Percentiles rank a stretch among this genome's conserved stretches.
Evolutionary conservation across 2,797 vertebrate genomes (phyloP).

Genomic region (Ctenochaetus hawaiiensis): DNA sequence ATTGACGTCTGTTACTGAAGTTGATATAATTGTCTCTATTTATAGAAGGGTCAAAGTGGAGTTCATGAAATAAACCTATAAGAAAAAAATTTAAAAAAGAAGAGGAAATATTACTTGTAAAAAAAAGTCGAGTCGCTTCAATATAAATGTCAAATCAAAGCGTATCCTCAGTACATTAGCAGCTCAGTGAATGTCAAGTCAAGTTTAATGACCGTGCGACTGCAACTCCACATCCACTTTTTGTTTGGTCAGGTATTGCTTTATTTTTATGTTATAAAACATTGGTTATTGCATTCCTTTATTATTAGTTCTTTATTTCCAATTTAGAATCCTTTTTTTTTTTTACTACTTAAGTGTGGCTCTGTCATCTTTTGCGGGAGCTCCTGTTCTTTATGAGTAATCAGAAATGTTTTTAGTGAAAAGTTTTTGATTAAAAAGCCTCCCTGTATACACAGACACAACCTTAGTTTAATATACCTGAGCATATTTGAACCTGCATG

Average conservation of each 20-base stretch:
- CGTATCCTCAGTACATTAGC: conserved; percentile 34
- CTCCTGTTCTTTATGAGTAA: neutral
- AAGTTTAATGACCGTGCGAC: conserved; percentile 38
- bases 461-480: conserved; percentile 3
- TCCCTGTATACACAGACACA: neutral
- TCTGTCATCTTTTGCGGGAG: neutral
- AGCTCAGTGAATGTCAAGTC: conserved; percentile 48
- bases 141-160: conserved; percentile 56
- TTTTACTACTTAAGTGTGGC: neutral
- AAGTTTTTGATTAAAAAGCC: conserved; percentile 3
- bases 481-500: neutral
- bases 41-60: neutral
- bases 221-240: conserved; percentile 7
- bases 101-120: conserved; percentile 21
- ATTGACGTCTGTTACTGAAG: conserved; percentile 18
- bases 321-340: conserved; percentile 8
- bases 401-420: neutral
- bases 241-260: conserved; percentile 40
- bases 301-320: neutral
- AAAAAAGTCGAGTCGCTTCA: conserved; percentile 11
- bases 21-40: conserved; percentile 21
- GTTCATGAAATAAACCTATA: conserved; percentile 14
- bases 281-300: conserved; percentile 20
- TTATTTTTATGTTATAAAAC: conserved; percentile 32
- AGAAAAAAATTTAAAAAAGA: conserved; percentile 15